Percentiles rank a stretch among this genome's conserved stretches.
Evolutionary conservation across 2,888 invertebrate genomes (phyloP).

Genomic region (Arge pagana): DNA sequence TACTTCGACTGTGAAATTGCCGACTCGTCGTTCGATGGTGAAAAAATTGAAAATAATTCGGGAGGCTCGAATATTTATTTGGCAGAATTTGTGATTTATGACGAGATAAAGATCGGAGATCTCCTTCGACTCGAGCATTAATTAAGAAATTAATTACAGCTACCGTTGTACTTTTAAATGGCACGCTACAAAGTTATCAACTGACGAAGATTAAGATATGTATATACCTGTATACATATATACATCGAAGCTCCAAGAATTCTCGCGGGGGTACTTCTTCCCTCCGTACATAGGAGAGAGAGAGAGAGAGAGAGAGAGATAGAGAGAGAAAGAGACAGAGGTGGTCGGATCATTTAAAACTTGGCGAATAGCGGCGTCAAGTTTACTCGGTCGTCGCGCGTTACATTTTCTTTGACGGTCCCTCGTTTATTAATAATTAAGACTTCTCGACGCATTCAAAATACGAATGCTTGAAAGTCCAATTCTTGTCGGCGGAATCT

Average conservation of each 20-base stretch:
- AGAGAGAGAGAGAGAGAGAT: not conserved
- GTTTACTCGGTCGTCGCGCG: constrained; percentile 25
- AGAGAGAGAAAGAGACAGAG: not conserved
- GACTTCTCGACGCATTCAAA: constrained; percentile 31
- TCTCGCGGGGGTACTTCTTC: not conserved
- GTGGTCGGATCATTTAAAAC: constrained; percentile 35
- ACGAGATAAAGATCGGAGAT: too few relatives aligned
- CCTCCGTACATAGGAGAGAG: not conserved
- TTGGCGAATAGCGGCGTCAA: constrained; percentile 32
- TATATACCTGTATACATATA: constrained; percentile 29
- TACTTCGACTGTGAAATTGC: too few relatives aligned
- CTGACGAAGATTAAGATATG: constrained; percentile 30
- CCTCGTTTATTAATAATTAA: constrained; percentile 47
- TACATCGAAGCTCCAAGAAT: constrained; percentile 17
- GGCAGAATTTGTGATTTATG: too few relatives aligned
- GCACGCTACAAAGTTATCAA: constrained; percentile 30
- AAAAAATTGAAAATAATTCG: too few relatives aligned
- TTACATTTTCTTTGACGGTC: constrained; percentile 26
- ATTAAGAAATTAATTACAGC: constrained; percentile 27
- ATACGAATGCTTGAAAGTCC: too few relatives aligned
- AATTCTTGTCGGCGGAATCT: too few relatives aligned
- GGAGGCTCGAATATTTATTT: too few relatives aligned
- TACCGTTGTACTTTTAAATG: constrained; percentile 29
- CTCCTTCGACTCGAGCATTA: constrained; percentile 14
- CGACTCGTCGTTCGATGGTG: too few relatives aligned